Evolutionary conservation across 2,797 vertebrate species (phyloP).

Genomic region (Ispidina picta): DNA sequence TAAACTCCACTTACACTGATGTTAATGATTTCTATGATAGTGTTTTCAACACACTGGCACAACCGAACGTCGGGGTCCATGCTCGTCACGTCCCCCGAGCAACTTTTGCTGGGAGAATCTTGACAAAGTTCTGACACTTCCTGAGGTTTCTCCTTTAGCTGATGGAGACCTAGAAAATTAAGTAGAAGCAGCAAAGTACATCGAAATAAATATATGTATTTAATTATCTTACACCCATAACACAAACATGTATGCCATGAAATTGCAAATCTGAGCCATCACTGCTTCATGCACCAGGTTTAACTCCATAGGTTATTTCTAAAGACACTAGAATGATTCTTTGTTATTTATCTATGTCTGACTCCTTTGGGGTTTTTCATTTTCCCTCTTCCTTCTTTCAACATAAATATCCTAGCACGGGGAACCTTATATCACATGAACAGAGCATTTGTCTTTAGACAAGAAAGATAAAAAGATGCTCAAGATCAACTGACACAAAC

Average conservation of each 20-base stretch:
- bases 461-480: neutral
- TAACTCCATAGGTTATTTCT: neutral
- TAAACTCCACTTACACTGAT: slow-evolving; percentile 90
- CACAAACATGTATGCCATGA: accelerated
- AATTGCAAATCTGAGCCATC: neutral
- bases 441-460: neutral
- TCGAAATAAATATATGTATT: neutral
- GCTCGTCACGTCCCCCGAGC: slow-evolving; percentile 80
- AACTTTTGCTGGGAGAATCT: slow-evolving; percentile 78
- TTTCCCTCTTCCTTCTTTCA: neutral
- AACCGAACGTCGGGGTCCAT: slow-evolving; percentile 92
- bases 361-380: neutral
- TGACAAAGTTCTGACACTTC: slow-evolving; percentile 79
- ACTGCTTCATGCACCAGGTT: neutral
- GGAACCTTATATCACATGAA: neutral
- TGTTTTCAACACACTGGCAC: slow-evolving; percentile 93
- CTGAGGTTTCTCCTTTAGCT: slow-evolving; percentile 89
- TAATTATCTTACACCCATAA: neutral
- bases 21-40: slow-evolving; percentile 94
- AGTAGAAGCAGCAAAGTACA: neutral
- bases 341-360: neutral
- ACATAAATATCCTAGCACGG: neutral
- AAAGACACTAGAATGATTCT: neutral
- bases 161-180: slow-evolving; percentile 85
- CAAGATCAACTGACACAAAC: neutral